Evolutionary conservation across 2,113 vertebrate genomes (phyloP).

Genomic region (Oceanites oceanicus): DNA sequence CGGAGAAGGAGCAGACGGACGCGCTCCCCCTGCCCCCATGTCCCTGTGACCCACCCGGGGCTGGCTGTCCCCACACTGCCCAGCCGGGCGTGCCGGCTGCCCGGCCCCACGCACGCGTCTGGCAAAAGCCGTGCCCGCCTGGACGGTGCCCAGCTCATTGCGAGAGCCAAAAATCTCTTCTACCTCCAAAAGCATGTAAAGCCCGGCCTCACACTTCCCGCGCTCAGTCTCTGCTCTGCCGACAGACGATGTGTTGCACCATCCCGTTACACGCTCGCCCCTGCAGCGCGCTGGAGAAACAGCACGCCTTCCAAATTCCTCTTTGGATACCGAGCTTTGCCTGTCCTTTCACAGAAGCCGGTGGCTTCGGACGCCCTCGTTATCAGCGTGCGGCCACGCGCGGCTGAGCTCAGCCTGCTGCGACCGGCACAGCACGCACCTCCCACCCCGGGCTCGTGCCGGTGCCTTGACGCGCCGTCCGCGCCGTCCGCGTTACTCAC

Average conservation of each 20-base stretch:
- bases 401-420: background rate
- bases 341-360: background rate
- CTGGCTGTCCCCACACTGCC: background rate
- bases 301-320: background rate
- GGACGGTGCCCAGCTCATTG: background rate
- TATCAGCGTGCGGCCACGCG: background rate
- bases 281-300: background rate
- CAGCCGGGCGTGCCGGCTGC: background rate
- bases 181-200: background rate
- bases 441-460: background rate
- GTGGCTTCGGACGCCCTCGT: background rate
- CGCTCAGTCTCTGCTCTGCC: background rate
- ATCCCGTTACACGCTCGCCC: background rate
- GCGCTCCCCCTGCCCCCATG: fast-evolving
- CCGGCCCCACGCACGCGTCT: fast-evolving
- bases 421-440: background rate
- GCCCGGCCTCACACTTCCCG: background rate
- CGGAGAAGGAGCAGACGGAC: background rate
- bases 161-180: background rate
- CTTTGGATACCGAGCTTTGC: background rate
- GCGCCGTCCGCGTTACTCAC: background rate
- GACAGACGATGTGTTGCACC: background rate
- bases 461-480: background rate
- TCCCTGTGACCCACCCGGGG: background rate
- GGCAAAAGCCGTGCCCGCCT: fast-evolving